Evolutionary conservation across 1,140 invertebrate genomes (phyloP), one percentile per base, ranked within the genome.

Genomic region (Aricia agestis): DNA sequence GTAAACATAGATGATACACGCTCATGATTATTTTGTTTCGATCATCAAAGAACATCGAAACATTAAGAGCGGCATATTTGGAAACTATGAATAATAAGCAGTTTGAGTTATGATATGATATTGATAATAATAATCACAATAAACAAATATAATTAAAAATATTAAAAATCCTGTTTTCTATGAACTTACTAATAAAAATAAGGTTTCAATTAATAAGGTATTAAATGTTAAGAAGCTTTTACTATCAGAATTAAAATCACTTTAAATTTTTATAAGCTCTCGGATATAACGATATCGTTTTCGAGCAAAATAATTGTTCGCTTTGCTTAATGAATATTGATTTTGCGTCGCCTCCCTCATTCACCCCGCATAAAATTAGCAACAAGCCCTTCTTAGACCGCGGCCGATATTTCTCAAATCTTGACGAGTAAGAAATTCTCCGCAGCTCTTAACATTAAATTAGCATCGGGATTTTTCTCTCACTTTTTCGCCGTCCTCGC

Each of bases 401-500:
- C 69, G 73, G 57, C 76, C 77, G 77, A 87, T 84, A 85, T 84
- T 85, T 84, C 59, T 63, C 59, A 18, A 63, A 63, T 63, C 2
- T 63, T 63, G 59, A 19, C 7, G 79, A 87, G 84, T 85, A 73
- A 83, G 83, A 80, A 86, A 90, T 89, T 89, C 86, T 85, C 78
- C 84, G 81, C 84, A 82, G 82, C 85, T 75, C 59, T 78, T 74
- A 77, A 77, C 79, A 86, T 84, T 84, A 87, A 89, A 86, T 87
- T 87, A 86, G 84, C 84, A 87, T 87, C 84, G 86, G 83, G 82
- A 83, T 85, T 91, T 88, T 89, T 86, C 85, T 78, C 76, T 77
- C 81, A 75, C 79, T 82, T 80, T 83, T 77, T 81, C 83, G 79
- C 68, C 82, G 78, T 83, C 82, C 83, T 78, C 74, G 74, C 76